Evolutionary conservation across 2,113 vertebrate genomes (phyloP).

Genomic region (human): GRCh38 chrY:23176501-23177000

Average conservation of each 20-base stretch:
- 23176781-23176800: not conserved
- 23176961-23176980: not conserved
- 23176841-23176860: not conserved
- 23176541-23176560: not conserved
- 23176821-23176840: not conserved
- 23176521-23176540: not conserved
- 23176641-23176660: too few species aligned
- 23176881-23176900: not conserved
- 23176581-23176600: not conserved
- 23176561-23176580: not conserved
- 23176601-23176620: conserved; percentile 9
- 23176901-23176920: conserved; percentile 22
- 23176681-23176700: not conserved
- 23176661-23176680: not conserved
- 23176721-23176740: too few species aligned
- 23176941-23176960: not conserved
- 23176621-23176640: not conserved
- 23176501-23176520: not conserved
- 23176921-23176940: not conserved
- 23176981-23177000: conserved; percentile 15
- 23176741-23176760: too few species aligned
- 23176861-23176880: not conserved
- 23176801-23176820: conserved; percentile 26
- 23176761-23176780: not conserved
- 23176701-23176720: not conserved